A percentile compares a stretch with the other conserved stretches of the same genome.
These are phyloP conservation scores for Muscicapa striata DNA, from an alignment of 2,797 vertebrate genomes.

Conservation along the genomic window DNA sequence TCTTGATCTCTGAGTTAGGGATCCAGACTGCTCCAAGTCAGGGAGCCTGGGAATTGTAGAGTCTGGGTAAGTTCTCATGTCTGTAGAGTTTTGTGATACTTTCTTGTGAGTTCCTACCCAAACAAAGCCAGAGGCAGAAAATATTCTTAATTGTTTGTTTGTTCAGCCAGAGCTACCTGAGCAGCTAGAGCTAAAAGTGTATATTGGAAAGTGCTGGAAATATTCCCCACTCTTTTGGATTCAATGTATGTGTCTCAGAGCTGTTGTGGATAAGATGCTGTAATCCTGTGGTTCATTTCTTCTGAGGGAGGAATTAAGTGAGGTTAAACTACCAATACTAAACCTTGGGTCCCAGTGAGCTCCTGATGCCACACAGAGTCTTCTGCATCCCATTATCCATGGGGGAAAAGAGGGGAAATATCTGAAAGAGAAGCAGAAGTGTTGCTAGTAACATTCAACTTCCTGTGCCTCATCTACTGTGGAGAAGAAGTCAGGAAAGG, in stretches of 20 bases:
- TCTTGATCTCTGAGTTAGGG: not conserved
- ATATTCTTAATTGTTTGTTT: not conserved
- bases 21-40: not conserved
- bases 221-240: not conserved
- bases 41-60: not conserved
- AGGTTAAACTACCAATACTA: not conserved
- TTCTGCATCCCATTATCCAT: not conserved
- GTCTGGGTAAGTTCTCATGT: not conserved
- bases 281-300: not conserved
- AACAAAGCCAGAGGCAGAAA: not conserved
- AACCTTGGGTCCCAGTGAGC: not conserved
- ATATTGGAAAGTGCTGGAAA: slow-evolving; percentile 9
- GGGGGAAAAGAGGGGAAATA: not conserved
- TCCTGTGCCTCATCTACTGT: not conserved
- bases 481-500: not conserved
- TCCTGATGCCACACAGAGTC: not conserved
- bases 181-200: not conserved
- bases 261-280: not conserved
- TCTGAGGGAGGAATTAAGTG: not conserved
- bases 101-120: not conserved
- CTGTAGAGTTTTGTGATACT: not conserved
- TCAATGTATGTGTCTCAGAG: not conserved
- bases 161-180: not conserved
- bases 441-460: not conserved
- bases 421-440: not conserved